These are phyloP conservation scores for Zootoca vivipara DNA, from an alignment of 2,113 vertebrate genomes.

Conservation along the genomic window DNA sequence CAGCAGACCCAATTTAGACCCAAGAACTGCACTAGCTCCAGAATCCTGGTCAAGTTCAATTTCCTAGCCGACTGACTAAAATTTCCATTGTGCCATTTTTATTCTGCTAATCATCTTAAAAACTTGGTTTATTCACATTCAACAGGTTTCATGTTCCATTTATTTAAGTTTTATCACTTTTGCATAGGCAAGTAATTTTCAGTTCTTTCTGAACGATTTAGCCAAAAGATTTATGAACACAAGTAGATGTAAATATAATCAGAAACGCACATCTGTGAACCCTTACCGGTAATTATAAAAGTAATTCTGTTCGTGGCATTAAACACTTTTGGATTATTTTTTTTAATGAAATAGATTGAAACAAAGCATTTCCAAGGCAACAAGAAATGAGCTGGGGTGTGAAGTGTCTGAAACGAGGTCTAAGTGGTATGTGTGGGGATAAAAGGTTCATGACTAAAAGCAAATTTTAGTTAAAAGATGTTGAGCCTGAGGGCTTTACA, in stretches of 20 bases:
- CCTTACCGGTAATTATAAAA: constrained; percentile 37
- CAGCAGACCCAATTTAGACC: no score
- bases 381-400: constrained; percentile 38
- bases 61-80: not conserved
- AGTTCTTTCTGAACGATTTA: constrained; percentile 18
- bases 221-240: not conserved
- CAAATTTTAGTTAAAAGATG: constrained; percentile 1
- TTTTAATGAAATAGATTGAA: constrained; percentile 32
- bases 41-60: no score
- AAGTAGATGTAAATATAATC: constrained; percentile 1
- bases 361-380: constrained; percentile 47
- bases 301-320: constrained; percentile 35
- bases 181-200: constrained; percentile 2
- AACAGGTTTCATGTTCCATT: not conserved
- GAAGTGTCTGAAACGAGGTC: constrained; percentile 40
- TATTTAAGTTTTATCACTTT: not conserved
- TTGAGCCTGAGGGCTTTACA: not conserved
- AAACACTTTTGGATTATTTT: constrained; percentile 23
- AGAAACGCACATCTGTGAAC: not conserved
- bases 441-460: constrained; percentile 39
- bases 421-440: constrained; percentile 31
- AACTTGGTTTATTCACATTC: not conserved
- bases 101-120: not conserved
- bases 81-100: not conserved
- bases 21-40: no score